Evolutionary conservation across 2,888 invertebrate genomes (phyloP).

Genomic region (Lysandra bellargus): DNA sequence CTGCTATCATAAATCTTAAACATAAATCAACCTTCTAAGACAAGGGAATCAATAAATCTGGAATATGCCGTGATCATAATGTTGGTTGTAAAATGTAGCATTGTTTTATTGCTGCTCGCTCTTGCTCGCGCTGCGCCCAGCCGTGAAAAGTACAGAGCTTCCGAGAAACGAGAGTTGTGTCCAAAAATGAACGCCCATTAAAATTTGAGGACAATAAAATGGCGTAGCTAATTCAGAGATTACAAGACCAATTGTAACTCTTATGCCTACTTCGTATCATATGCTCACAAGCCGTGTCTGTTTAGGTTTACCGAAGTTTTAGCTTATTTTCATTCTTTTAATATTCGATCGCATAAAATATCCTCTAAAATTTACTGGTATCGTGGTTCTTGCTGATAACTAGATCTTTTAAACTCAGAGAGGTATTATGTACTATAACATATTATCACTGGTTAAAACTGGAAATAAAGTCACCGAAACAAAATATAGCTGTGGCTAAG

Average conservation of each 20-base stretch:
- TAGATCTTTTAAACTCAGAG: not conserved
- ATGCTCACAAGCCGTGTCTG: constrained; percentile 14
- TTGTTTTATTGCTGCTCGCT: constrained; percentile 1
- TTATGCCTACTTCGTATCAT: constrained; percentile 13
- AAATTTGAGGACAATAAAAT: constrained; percentile 17
- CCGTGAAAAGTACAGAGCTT: constrained; percentile 22
- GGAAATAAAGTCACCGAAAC: not conserved
- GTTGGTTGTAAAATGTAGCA: not conserved
- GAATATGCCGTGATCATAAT: not conserved
- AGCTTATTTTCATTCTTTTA: not conserved
- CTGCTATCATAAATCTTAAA: not conserved
- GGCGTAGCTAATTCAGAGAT: constrained; percentile 13
- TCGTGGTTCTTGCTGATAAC: not conserved
- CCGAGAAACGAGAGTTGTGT: constrained; percentile 21
- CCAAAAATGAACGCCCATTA: constrained; percentile 17
- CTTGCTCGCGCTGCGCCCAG: constrained; percentile 5
- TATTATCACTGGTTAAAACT: not conserved
- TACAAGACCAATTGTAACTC: constrained; percentile 20
- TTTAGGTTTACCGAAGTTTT: not conserved
- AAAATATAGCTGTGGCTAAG: not conserved
- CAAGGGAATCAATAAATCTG: constrained; percentile 6
- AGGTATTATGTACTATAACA: too few species aligned
- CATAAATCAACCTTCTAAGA: not conserved
- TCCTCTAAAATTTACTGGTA: not conserved
- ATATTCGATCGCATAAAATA: not conserved